Base-by-base conservation (phyloP, 1,140 invertebrate genomes). In the Proctacanthus coquilletti region DNA sequence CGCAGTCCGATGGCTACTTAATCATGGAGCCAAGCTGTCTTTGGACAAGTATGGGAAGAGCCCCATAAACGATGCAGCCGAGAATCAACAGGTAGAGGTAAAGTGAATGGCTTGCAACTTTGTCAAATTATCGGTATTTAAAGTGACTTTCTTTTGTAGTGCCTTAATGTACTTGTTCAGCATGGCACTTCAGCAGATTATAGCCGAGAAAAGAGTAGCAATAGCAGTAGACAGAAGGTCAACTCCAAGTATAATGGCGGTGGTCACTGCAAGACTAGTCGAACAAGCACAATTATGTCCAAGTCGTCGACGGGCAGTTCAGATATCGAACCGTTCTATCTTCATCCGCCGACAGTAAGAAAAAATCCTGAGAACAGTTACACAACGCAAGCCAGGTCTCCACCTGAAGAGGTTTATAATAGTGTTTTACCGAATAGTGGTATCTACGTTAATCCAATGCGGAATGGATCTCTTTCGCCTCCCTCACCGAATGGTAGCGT, bases 21-120 rank as follows among this genome's bases (percentile, higher is more conserved):
- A 76, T 42, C 74, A 85, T 49, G 77, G 84, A 1, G 83, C 80
- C 5, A 68, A 77, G 41, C 64, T 89, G 14, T 71, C 76, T 3
- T 60, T 83, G 25, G 86, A 92, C 57, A 79, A 84, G 50, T 80
- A 79, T 45, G 84, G 84, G 31, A 86, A 86, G 53, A 85, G 80
- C 50, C 84, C 85, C 2, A 76, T 89, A 18, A 85, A 89, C 52
- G 84, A 87, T 57, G 86, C 85, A 0, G 84, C 83, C 15, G 84
- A 91, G 52, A 82, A 87, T 50, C 80, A 87, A 51, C 83, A 91
- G 49, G 71, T 84, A 42, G 79, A 88, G 72, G 84, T 89, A 58
- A 66, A 35, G 21, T 19, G 5, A 35, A 42, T 5, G 18, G n/a
- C n/a, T 21, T 13, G 4, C 17, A 21, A 5, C 4, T 20, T 18